These are phyloP conservation scores for Bradypodion ventrale DNA, from an alignment of 2,797 vertebrate species.

Conservation along the genomic window DNA sequence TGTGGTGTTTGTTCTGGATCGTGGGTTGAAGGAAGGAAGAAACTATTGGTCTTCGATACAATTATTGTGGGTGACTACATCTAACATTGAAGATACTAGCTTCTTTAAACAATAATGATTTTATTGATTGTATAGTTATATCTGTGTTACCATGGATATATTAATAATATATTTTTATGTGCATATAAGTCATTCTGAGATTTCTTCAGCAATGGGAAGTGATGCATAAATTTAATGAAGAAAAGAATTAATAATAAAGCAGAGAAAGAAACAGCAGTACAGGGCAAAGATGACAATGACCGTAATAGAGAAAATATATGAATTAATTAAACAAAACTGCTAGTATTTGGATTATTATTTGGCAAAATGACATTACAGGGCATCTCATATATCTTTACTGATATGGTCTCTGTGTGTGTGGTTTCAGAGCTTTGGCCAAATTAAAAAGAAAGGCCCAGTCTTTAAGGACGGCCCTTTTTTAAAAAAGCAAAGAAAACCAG, in stretches of 20 bases:
- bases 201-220: neutral
- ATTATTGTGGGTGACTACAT: no score
- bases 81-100: no score
- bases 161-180: neutral
- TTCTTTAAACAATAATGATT: neutral
- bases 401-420: conserved; percentile 52
- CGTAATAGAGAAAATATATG: neutral
- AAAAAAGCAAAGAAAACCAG: neutral
- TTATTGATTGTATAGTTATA: neutral
- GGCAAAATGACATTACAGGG: neutral
- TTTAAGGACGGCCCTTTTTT: conserved; percentile 51
- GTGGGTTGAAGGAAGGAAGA: neutral
- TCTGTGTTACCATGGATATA: neutral
- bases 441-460: conserved; percentile 43
- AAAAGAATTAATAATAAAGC: neutral
- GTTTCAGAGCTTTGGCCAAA: conserved; percentile 37
- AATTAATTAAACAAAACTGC: neutral
- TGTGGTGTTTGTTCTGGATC: neutral
- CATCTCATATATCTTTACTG: conserved; percentile 35
- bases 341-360: conserved; percentile 39
- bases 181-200: no score
- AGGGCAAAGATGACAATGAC: neutral
- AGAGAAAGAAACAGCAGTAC: neutral
- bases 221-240: neutral
- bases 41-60: no score